phyloP scores from a whole-genome alignment of 2,113 vertebrate species.

The Dendropsophus ebraccatus region DNA sequence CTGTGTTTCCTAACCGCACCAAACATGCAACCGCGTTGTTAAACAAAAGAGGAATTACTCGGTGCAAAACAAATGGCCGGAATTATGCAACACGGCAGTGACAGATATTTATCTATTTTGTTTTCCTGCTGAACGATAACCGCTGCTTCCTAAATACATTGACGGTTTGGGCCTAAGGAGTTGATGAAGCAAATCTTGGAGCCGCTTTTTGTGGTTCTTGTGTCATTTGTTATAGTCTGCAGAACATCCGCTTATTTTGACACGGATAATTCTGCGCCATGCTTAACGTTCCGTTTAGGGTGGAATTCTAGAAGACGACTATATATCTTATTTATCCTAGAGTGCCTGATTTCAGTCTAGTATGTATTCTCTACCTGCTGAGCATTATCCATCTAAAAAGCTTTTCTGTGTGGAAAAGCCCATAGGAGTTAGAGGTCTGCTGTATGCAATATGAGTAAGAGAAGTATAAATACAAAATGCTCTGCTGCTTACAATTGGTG shows the following conservation, averaged over 20 bases:
- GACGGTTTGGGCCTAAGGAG: conserved; percentile 4
- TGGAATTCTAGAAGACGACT: not conserved
- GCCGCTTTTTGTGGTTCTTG: conserved; percentile 9
- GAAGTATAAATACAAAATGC: too few relatives aligned
- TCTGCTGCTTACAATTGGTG: too few relatives aligned
- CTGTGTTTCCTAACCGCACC: conserved; percentile 41
- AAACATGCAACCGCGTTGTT: conserved; percentile 24
- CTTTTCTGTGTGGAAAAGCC: too few relatives aligned
- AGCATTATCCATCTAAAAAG: not conserved
- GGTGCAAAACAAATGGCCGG: conserved; percentile 25
- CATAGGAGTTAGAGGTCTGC: too few relatives aligned
- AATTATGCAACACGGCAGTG: not conserved
- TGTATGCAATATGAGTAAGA: too few relatives aligned
- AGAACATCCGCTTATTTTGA: conserved; percentile 5
- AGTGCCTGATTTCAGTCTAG: too few relatives aligned
- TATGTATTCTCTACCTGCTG: not conserved
- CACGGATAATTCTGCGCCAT: not conserved
- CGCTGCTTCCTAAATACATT: not conserved
- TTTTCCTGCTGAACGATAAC: conserved; percentile 10
- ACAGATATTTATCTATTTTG: conserved; percentile 4
- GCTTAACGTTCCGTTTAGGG: not conserved
- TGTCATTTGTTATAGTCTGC: not conserved
- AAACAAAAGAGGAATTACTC: conserved; percentile 49
- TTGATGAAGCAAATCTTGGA: not conserved
- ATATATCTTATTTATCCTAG: not conserved